Evolutionary conservation across 2,888 invertebrate species (phyloP).

Genomic region (Psococerastis gibbosa): DNA sequence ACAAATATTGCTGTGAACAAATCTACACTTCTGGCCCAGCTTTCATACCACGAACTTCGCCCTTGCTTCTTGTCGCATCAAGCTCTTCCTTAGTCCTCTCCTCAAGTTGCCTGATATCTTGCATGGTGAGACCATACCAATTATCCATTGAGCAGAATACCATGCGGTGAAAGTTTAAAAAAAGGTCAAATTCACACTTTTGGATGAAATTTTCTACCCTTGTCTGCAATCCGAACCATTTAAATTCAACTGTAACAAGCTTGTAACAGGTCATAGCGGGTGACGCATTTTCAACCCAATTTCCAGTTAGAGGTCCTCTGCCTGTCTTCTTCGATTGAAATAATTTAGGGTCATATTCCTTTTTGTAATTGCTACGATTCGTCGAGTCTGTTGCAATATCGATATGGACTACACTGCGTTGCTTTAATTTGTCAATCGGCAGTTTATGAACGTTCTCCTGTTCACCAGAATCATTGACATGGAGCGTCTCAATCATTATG

Average conservation of each 20-base stretch:
- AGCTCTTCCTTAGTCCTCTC: slow-evolving; percentile 19
- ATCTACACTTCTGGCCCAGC: too few species aligned
- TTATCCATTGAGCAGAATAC: slow-evolving; percentile 41
- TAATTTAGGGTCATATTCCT: slow-evolving; percentile 30
- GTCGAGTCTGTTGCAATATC: slow-evolving; percentile 34
- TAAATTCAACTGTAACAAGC: slow-evolving; percentile 39
- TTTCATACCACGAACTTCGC: too few species aligned
- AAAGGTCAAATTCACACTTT: slow-evolving; percentile 33
- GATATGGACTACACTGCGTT: slow-evolving; percentile 31
- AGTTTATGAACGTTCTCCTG: slow-evolving; percentile 32
- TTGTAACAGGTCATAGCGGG: slow-evolving; percentile 46
- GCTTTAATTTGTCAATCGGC: slow-evolving; percentile 27
- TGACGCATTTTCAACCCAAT: slow-evolving; percentile 22
- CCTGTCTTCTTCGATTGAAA: slow-evolving; percentile 32
- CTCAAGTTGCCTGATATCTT: slow-evolving; percentile 34
- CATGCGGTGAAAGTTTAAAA: slow-evolving; percentile 40
- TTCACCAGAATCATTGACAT: slow-evolving; percentile 19
- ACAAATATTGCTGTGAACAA: too few species aligned
- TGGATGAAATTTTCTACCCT: slow-evolving; percentile 35
- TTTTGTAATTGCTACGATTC: slow-evolving; percentile 29
- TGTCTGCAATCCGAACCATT: slow-evolving; percentile 41
- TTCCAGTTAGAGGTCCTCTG: slow-evolving; percentile 29
- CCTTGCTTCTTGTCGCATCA: neutral
- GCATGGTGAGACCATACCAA: slow-evolving; percentile 37
- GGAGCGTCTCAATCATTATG: slow-evolving; percentile 29